phyloP scores from a whole-genome alignment of 2,888 invertebrate species.

The Pocota personata region DNA sequence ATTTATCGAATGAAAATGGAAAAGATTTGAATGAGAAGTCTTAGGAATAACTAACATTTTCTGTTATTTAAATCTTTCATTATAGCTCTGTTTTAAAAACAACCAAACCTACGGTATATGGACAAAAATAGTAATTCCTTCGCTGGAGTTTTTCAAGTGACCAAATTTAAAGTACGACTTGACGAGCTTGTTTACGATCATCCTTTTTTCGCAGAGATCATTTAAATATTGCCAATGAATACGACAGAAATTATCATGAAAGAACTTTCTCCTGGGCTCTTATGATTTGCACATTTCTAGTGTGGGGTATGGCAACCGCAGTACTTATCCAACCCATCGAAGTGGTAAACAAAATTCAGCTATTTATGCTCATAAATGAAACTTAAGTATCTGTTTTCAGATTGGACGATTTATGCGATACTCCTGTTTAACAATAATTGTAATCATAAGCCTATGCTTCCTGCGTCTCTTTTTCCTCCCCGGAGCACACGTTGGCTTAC shows the following conservation, averaged over 20 bases:
- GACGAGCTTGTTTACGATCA: background rate
- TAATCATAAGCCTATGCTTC: conserved; percentile 72
- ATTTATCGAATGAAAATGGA: no score
- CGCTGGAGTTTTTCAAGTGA: conserved; percentile 49
- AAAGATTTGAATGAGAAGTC: no score
- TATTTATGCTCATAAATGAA: background rate
- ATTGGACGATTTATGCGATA: conserved; percentile 80
- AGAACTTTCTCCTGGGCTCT: conserved; percentile 62
- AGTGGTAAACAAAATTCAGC: background rate
- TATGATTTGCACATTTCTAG: conserved; percentile 40
- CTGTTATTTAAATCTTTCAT: background rate
- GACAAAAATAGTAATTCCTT: background rate
- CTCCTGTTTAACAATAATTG: conserved; percentile 76
- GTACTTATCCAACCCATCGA: conserved; percentile 20
- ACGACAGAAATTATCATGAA: background rate
- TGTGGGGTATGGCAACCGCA: conserved; percentile 37
- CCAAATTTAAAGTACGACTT: background rate
- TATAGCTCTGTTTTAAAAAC: background rate
- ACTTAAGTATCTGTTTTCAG: conserved; percentile 63
- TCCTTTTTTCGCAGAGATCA: background rate
- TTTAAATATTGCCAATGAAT: background rate
- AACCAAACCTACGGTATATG: background rate
- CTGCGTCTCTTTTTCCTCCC: conserved; percentile 53
- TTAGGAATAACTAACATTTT: background rate
- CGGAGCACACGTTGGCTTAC: background rate